Base-by-base conservation (phyloP, 30 jellyfish, hydroid and myxozoan species). In the Aurelia sp. region DNA sequence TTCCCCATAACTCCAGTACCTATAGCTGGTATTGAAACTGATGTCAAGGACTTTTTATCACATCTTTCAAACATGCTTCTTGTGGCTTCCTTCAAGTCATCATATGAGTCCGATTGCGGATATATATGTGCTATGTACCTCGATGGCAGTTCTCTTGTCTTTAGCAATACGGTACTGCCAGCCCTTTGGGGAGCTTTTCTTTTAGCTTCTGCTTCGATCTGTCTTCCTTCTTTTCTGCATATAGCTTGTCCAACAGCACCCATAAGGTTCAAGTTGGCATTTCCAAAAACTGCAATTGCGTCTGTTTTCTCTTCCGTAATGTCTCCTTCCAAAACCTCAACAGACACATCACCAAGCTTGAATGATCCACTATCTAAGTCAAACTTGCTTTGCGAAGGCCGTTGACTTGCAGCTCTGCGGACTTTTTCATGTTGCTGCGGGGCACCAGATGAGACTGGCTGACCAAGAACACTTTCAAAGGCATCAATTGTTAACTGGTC, bases 201-300 rank as follows among this genome's bases (percentile, higher is more conserved):
- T 11, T 17, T 38, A 13, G 63, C 76, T 13, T 9, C n/a, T 52
- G 7, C 24, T 21, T 5, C 21, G n/a, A 81, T 66, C 35, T 48
- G 50, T 10, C 19, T 47, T 1, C 84, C 91, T 67, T 81, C 91
- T 50, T 57, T 72, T 18, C 31, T 38, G 16, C 11, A 48, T 52
- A 81, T 81, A 6, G 84, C 83, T 5, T 81, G 51, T 8, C 91
- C 91, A 51, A 81, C 91, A 20, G 91, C 91, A 16, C 91, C 91
- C 51, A 8, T 1, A 22, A 81, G 57, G 13, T 13, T 18, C 41
- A 81, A 48, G 31, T 18, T 18, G 18, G 55, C 20, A 58, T 81
- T 81, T 53, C 91, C 91, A 52, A 81, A 17, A 2, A 81, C 91
- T 7, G 57, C 91, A 53, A 81, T 81, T 55, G 84, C 91, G n/a